Evolutionary conservation across 2,797 vertebrate species (phyloP).

Genomic region (Enteromius thamalakanensis): DNA sequence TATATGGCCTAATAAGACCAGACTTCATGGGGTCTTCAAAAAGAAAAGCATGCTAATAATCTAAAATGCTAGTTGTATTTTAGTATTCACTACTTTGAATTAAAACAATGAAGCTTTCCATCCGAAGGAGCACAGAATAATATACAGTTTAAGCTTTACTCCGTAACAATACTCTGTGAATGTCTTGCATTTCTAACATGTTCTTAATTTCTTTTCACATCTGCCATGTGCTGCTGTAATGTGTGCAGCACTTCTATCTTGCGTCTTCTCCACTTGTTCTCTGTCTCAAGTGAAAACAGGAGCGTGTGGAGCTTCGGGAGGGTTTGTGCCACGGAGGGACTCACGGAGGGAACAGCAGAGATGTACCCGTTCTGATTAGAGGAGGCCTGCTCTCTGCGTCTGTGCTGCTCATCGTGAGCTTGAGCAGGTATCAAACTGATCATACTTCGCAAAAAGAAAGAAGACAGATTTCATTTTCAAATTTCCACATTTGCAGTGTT

Average conservation of each 20-base stretch:
- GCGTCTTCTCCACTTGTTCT: slow-evolving; percentile 4
- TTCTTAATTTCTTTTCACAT: slow-evolving; percentile 2
- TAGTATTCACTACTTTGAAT: not conserved
- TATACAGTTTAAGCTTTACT: not conserved
- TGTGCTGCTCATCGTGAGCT: not conserved
- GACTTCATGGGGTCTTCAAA: not conserved
- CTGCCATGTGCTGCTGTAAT: slow-evolving; percentile 8
- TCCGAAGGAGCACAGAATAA: not conserved
- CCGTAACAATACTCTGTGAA: not conserved
- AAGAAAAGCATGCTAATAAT: not conserved
- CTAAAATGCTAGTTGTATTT: not conserved
- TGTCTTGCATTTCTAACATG: not conserved
- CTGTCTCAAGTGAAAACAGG: slow-evolving; percentile 43
- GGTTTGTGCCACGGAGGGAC: not conserved
- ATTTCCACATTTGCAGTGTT: not conserved
- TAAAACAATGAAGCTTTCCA: not conserved
- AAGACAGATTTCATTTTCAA: not conserved
- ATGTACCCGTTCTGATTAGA: not conserved
- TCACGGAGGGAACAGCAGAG: not conserved
- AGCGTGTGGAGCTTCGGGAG: slow-evolving; percentile 7
- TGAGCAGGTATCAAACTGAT: slow-evolving; percentile 57
- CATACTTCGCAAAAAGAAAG: slow-evolving; percentile 56
- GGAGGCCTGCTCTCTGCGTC: not conserved
- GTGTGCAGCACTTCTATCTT: slow-evolving; percentile 22
- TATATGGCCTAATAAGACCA: too few relatives aligned